Conservation (phyloP, 2,113 vertebrate genomes). For the Microcebus murinus region DNA sequence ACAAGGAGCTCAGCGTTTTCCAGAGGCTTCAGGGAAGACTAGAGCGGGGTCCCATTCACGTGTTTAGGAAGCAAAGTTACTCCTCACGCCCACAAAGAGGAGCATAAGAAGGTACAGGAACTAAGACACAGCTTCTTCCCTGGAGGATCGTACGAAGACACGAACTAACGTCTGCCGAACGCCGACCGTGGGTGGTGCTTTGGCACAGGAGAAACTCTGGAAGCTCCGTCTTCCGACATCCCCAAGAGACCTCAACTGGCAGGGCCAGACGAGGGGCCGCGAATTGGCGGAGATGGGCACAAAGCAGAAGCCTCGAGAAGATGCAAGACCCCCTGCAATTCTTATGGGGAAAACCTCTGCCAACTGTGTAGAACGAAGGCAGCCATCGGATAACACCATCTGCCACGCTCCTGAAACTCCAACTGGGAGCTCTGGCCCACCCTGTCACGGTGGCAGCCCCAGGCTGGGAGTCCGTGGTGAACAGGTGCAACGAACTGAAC, state of each 20-base stretch:
- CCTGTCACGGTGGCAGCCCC: neutral
- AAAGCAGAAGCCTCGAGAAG: neutral
- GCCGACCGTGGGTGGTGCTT: accelerated
- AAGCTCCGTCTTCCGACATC: neutral
- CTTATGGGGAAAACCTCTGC: neutral
- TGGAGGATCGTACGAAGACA: neutral
- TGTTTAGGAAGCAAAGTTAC: neutral
- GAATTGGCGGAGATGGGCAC: accelerated
- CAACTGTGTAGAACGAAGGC: too few relatives aligned
- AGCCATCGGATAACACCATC: neutral
- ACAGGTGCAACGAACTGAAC: neutral
- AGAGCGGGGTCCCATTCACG: too few relatives aligned
- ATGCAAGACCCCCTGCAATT: accelerated
- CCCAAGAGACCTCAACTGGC: neutral
- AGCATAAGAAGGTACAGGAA: too few relatives aligned
- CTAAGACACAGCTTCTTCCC: neutral
- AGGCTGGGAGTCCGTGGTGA: neutral
- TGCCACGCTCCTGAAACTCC: neutral
- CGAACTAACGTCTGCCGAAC: neutral
- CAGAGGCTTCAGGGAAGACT: neutral
- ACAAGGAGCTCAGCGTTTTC: neutral
- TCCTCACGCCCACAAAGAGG: neutral
- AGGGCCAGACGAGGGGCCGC: accelerated
- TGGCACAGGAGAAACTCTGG: neutral
- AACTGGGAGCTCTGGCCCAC: neutral